phyloP scores from a whole-genome alignment of 2,797 vertebrate genomes.

The Pampus argenteus region DNA sequence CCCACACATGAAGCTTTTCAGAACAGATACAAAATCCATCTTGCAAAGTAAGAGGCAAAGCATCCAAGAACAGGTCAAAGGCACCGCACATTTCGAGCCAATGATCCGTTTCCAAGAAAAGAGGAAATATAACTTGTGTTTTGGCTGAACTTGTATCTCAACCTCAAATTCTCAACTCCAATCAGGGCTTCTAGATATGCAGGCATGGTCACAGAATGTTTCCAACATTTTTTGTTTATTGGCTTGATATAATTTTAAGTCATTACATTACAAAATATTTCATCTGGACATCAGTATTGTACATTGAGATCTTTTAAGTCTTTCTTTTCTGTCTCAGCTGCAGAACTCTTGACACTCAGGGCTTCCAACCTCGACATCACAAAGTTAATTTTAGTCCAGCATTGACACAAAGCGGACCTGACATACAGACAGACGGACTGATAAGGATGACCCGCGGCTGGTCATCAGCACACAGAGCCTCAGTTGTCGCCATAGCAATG shows the following conservation, averaged over 20 bases:
- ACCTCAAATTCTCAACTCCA: neutral
- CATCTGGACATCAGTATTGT: neutral
- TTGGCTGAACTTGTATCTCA: neutral
- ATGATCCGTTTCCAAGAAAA: too few relatives aligned
- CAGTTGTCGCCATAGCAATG: conserved; percentile 28
- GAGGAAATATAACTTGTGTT: too few relatives aligned
- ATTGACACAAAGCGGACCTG: conserved; percentile 16
- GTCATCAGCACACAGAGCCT: conserved; percentile 1
- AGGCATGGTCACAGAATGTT: too few relatives aligned
- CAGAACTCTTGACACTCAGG: neutral
- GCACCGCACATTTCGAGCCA: neutral
- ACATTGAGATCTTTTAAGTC: neutral
- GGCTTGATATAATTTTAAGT: neutral
- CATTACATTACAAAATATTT: neutral
- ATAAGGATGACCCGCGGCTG: conserved; percentile 21
- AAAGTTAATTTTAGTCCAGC: conserved; percentile 40
- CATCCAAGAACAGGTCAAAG: neutral
- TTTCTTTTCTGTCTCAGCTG: neutral
- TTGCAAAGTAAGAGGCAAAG: neutral
- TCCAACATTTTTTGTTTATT: too few relatives aligned
- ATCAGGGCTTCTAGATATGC: neutral
- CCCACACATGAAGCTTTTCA: neutral
- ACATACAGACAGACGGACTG: conserved; percentile 10
- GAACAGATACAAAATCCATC: neutral
- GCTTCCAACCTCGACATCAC: conserved; percentile 8